Evolutionary conservation across 2,888 invertebrate species (phyloP).

Genomic region (Alentia gelatinosa): DNA sequence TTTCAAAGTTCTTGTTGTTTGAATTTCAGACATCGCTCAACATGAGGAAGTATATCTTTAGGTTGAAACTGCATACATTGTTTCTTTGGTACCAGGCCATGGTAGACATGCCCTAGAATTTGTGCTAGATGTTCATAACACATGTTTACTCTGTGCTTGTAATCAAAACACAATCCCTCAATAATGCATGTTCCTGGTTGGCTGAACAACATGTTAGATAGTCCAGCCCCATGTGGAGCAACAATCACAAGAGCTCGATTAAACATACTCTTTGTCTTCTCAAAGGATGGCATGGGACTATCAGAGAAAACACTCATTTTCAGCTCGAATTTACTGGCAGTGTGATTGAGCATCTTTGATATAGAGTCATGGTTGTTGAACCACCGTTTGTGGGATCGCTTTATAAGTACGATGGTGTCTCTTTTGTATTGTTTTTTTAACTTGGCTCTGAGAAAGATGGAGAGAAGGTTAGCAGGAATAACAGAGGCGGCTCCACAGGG

Average conservation of each 20-base stretch:
- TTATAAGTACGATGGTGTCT: constrained; percentile 53
- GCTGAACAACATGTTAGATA: constrained; percentile 51
- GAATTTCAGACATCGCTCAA: background rate
- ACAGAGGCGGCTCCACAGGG: background rate
- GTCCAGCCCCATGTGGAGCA: constrained; percentile 56
- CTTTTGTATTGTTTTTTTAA: background rate
- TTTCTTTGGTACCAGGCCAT: constrained; percentile 17
- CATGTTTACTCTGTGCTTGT: constrained; percentile 16
- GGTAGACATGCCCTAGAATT: constrained; percentile 37
- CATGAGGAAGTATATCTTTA: background rate
- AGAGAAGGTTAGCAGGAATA: background rate
- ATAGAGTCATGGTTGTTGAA: constrained; percentile 56
- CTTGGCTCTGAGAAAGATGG: background rate
- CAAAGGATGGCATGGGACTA: constrained; percentile 10
- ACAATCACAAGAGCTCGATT: constrained; percentile 43
- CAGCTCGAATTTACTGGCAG: background rate
- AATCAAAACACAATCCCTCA: constrained; percentile 45
- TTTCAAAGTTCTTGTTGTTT: too few relatives aligned
- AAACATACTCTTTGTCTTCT: constrained; percentile 47
- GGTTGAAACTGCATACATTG: background rate
- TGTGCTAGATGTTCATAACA: constrained; percentile 48
- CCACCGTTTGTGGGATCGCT: constrained; percentile 48
- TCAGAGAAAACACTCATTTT: background rate
- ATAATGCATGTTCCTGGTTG: constrained; percentile 55
- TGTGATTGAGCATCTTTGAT: background rate